Conservation (phyloP, 92 coral and sea anemone species). For the Umimayanthus chanpuru region DNA sequence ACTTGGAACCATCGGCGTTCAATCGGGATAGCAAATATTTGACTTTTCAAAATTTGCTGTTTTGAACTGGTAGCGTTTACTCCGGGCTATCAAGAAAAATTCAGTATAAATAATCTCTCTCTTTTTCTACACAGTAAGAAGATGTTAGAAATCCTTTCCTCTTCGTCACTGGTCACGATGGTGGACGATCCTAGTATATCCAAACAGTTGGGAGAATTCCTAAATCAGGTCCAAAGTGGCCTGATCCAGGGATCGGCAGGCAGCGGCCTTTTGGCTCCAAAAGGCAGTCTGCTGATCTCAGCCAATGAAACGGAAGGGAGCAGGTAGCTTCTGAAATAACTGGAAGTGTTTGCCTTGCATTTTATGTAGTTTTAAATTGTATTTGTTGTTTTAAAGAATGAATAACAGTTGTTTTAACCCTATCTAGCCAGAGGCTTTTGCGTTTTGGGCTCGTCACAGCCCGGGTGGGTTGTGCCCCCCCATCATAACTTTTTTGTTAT, state of each 20-base stretch:
- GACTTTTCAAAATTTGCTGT: too few species aligned
- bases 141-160: conserved; percentile 44
- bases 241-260: conserved; percentile 59
- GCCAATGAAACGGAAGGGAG: conserved; percentile 50
- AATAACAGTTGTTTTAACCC: background rate
- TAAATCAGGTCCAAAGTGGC: conserved; percentile 64
- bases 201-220: conserved; percentile 58
- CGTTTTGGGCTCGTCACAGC: too few species aligned
- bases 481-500: too few species aligned
- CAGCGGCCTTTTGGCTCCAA: conserved; percentile 53
- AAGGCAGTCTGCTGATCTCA: conserved; percentile 48
- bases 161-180: conserved; percentile 48
- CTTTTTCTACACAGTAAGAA: conserved; percentile 46
- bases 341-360: background rate
- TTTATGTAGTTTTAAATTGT: background rate
- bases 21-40: too few species aligned
- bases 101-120: background rate
- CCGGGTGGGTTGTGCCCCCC: too few species aligned
- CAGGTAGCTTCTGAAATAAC: conserved; percentile 12
- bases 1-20: too few species aligned
- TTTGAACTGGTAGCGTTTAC: too few species aligned
- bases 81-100: too few species aligned
- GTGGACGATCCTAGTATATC: conserved; percentile 59
- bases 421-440: too few species aligned
- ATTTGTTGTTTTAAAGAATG: background rate